Base-by-base conservation (phyloP, 2,888 invertebrate genomes). In the Dione vanillae region DNA sequence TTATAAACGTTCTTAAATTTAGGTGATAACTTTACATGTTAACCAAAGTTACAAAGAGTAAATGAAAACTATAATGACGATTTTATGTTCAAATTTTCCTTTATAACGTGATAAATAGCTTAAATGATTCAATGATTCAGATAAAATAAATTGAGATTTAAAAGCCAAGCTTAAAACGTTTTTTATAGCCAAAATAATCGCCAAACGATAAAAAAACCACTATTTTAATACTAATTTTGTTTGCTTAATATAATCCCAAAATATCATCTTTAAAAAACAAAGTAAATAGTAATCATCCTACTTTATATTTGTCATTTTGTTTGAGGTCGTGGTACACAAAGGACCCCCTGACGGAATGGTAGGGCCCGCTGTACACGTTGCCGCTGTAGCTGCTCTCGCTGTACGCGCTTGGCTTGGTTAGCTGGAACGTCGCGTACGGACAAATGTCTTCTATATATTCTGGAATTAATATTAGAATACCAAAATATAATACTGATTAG, bases 391-490 rank as follows among this genome's bases (percentile, higher is more conserved):
- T 97, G 88, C 97, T 97, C 90, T 98, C 97, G 82, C 97, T 97
- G 89, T 97, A 97, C 0, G 96, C 95, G 62, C 96, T 96, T 64
- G 96, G 96, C 82, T 97, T 97, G 72, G 97, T 96, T 79, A 98
- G 93, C 85, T 98, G 98, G 90, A 98, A 98, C 61, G 98, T 98
- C 69, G 98, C 98, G 90, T 98, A 98, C 0, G 98, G 98, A 85
- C 98, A 98, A 80, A 98, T 97, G 85, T 98, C 98, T 92, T 98
- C 98, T 83, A 97, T 97, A 91, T 98, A 98, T 87, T 98, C 98
- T 95, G 94, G 69, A 72, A 69, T 52, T 9, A 67, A 52, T 27
- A 27, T 27, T 27, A 27, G 5, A 27, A 27, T 5, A 27, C 5
- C 27, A 27, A 27, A 27, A 3, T 27, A 27, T 3, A 27, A 5